phyloP scores from a whole-genome alignment of 1,140 invertebrate genomes.

The Pseudomyrmex gracilis region DNA sequence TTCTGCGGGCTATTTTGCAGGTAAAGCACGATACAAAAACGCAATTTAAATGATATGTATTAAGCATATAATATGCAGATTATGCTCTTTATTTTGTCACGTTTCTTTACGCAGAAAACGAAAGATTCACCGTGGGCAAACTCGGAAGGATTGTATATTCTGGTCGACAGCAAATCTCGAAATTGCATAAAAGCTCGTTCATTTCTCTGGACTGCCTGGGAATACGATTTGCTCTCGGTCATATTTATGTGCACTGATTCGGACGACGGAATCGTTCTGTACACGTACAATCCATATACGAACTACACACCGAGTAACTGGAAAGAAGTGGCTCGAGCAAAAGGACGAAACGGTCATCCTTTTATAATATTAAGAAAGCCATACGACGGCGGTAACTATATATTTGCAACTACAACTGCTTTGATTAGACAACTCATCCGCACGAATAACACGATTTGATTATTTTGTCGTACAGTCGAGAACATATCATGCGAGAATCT shows the following conservation, averaged over 20 bases:
- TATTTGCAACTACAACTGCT: too few relatives aligned
- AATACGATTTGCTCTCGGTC: conserved; percentile 45
- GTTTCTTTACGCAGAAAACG: conserved; percentile 9
- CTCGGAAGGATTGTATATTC: conserved; percentile 48
- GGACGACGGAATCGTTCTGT: conserved; percentile 42
- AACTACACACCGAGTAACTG: conserved; percentile 6
- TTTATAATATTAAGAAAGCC: conserved; percentile 55
- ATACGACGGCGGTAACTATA: too few relatives aligned
- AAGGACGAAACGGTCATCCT: conserved; percentile 58
- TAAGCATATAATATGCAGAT: too few relatives aligned
- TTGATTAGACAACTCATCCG: too few relatives aligned
- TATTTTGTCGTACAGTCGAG: too few relatives aligned
- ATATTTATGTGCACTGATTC: conserved; percentile 69
- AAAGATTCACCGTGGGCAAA: conserved; percentile 66
- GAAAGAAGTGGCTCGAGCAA: background rate
- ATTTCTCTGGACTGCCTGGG: conserved; percentile 64
- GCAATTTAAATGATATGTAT: background rate
- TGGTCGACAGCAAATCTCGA: conserved; percentile 53
- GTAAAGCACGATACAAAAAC: conserved; percentile 4
- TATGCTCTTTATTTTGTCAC: background rate
- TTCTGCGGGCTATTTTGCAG: conserved; percentile 46
- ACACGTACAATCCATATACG: conserved; percentile 68
- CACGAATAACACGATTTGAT: too few relatives aligned
- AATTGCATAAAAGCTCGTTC: conserved; percentile 62
- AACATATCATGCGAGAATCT: conserved; percentile 41